Conservation (phyloP, 2,888 invertebrate genomes). For the Nasonovia ribisnigri region DNA sequence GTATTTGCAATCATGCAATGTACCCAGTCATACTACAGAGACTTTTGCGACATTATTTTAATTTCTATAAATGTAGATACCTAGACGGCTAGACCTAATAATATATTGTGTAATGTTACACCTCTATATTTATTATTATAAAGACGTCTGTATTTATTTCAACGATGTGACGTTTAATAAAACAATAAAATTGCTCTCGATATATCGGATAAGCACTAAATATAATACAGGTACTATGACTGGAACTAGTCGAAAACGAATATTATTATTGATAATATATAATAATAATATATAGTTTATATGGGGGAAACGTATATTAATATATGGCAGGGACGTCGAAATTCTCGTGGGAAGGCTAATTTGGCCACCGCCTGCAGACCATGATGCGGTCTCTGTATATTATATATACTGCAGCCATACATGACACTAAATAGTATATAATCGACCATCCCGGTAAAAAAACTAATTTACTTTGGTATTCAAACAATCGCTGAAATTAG, state of each 20-base stretch:
- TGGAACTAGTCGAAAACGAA: neutral
- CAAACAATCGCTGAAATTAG: slow-evolving; percentile 43
- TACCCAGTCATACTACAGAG: neutral
- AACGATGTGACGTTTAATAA: neutral
- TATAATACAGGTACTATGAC: neutral
- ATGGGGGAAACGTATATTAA: neutral
- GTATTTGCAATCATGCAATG: neutral
- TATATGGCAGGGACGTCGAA: neutral
- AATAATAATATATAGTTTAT: neutral
- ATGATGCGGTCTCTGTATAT: neutral
- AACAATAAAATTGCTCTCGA: neutral
- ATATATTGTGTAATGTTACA: neutral
- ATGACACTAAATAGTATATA: neutral
- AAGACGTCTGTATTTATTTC: neutral
- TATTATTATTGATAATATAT: neutral
- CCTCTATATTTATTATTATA: neutral
- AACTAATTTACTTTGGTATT: slow-evolving; percentile 28
- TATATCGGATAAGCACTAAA: neutral
- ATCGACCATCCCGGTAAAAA: neutral
- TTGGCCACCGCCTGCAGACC: neutral
- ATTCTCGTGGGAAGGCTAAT: neutral
- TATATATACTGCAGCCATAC: neutral
- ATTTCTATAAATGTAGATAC: neutral
- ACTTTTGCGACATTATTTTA: neutral
- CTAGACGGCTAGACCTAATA: neutral